Evolutionary conservation across 92 coral and sea anemone genomes (phyloP).

Genomic region (Heteractis magnifica): DNA sequence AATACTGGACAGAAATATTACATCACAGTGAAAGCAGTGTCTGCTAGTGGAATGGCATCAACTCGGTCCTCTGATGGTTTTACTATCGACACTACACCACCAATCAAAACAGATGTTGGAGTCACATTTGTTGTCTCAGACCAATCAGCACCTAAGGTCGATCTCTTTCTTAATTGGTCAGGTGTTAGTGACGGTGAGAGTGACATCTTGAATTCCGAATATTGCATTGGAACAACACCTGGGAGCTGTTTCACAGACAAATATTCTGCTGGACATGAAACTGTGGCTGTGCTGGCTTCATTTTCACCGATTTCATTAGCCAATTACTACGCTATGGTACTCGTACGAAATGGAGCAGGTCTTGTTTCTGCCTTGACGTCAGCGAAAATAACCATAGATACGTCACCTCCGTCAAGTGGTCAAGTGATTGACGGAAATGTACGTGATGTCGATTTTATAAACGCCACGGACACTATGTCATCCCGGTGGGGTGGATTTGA

Average conservation of each 20-base stretch:
- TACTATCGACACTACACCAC: too few species aligned
- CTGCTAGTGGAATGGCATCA: too few species aligned
- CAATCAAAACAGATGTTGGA: too few species aligned
- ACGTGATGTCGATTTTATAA: constrained; percentile 67
- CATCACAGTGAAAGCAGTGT: neutral
- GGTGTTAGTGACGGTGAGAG: too few species aligned
- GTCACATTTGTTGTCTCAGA: too few species aligned
- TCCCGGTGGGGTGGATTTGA: constrained; percentile 73
- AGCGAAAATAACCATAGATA: constrained; percentile 59
- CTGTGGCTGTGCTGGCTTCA: constrained; percentile 48
- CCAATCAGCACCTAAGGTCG: too few species aligned
- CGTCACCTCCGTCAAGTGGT: constrained; percentile 83
- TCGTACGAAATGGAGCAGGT: constrained; percentile 74
- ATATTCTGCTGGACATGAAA: constrained; percentile 37
- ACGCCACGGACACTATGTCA: constrained; percentile 46
- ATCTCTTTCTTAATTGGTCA: too few species aligned
- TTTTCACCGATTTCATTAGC: constrained; percentile 59
- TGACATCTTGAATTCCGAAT: too few species aligned
- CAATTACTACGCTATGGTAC: constrained; percentile 64
- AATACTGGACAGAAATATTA: constrained; percentile 45
- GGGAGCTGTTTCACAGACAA: constrained; percentile 58
- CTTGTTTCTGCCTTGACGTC: constrained; percentile 74
- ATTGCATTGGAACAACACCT: too few species aligned
- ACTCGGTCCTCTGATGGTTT: too few species aligned
- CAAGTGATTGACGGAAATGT: constrained; percentile 71